phyloP scores from a whole-genome alignment of 2,113 vertebrate genomes.

The Embiotoca jacksoni region DNA sequence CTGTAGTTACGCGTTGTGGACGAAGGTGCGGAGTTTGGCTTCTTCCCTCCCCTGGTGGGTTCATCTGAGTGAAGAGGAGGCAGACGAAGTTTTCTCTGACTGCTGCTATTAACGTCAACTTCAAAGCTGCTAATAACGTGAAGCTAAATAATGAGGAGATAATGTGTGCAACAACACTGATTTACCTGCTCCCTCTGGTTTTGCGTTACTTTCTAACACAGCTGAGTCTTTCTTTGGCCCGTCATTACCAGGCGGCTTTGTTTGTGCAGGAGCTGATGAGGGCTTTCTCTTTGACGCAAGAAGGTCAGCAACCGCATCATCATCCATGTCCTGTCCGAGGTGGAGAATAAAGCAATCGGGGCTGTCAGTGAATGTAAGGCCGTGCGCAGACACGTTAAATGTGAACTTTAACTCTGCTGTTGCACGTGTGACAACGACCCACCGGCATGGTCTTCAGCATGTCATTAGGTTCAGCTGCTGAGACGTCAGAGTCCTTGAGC shows the following conservation, averaged over 20 bases:
- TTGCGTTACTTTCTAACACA: constrained; percentile 19
- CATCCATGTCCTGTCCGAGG: constrained; percentile 85
- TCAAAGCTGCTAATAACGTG: constrained; percentile 35
- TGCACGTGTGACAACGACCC: not conserved
- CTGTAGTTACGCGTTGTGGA: constrained; percentile 68
- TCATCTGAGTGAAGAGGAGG: constrained; percentile 63
- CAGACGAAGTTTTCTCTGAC: constrained; percentile 31
- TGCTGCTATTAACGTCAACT: constrained; percentile 23
- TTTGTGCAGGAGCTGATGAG: constrained; percentile 69
- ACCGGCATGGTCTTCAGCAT: constrained; percentile 87
- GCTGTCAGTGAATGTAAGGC: not conserved
- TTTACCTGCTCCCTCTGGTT: constrained; percentile 62
- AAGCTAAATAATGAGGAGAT: constrained; percentile 36
- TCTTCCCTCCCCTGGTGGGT: constrained; percentile 62
- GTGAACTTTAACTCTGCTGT: not conserved
- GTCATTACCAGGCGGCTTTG: constrained; percentile 63
- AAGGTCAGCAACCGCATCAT: constrained; percentile 89
- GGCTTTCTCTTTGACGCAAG: constrained; percentile 83
- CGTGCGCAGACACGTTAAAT: not conserved
- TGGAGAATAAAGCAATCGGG: not conserved
- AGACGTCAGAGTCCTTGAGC: constrained; percentile 62
- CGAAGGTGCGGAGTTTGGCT: constrained; percentile 68
- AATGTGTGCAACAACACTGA: constrained; percentile 28
- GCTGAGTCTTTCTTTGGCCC: constrained; percentile 46
- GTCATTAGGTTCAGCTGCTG: constrained; percentile 81